Conservation (phyloP, 2,797 vertebrate species). For the Pipistrellus pipistrellus region DNA sequence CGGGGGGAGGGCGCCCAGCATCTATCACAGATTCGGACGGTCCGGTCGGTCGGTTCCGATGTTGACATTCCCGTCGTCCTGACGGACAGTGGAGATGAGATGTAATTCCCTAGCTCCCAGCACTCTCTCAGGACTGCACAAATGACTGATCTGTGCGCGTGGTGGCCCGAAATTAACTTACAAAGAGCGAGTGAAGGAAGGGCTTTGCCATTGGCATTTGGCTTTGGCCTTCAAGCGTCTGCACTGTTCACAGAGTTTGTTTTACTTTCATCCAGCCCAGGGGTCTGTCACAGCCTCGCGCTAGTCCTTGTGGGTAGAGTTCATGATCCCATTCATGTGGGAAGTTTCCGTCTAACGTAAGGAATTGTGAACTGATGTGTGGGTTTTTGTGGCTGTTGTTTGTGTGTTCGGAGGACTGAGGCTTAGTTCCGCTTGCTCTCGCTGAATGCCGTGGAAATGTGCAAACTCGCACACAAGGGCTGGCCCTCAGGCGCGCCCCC, state of each 20-base stretch:
- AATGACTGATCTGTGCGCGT: constrained; percentile 54
- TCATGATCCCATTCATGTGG: constrained; percentile 72
- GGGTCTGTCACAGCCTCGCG: constrained; percentile 75
- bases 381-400: background rate
- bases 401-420: constrained; percentile 74
- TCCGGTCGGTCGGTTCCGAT: background rate
- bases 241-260: constrained; percentile 61
- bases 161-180: constrained; percentile 67
- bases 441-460: constrained; percentile 73
- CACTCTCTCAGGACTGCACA: constrained; percentile 24
- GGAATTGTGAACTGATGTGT: constrained; percentile 68
- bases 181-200: constrained; percentile 77
- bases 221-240: constrained; percentile 73
- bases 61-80: constrained; percentile 64
- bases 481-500: constrained; percentile 51
- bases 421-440: constrained; percentile 77
- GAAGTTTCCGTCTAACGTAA: constrained; percentile 80
- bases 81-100: constrained; percentile 61
- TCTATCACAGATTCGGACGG: too few relatives aligned
- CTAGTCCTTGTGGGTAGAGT: constrained; percentile 46
- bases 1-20: background rate
- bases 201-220: constrained; percentile 76
- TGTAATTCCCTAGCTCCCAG: constrained; percentile 38
- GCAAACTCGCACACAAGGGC: constrained; percentile 61
- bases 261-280: constrained; percentile 71